phyloP scores from a whole-genome alignment of 2,797 vertebrate genomes.

The Nyctibius grandis region DNA sequence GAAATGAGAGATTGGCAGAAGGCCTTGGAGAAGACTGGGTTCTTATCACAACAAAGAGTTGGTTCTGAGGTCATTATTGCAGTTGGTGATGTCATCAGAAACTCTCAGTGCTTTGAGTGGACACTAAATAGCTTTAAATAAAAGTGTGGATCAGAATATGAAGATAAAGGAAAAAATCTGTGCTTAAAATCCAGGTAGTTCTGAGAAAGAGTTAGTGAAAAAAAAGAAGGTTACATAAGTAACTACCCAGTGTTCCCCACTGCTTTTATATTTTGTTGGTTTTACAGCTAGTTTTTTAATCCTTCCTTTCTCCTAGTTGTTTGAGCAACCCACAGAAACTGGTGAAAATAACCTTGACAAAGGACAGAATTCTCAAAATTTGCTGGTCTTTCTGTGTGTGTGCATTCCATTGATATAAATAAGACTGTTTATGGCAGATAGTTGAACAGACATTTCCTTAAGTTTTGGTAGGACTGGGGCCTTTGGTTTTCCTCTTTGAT shows the following conservation, averaged over 20 bases:
- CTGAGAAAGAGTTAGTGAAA: neutral
- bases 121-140: neutral
- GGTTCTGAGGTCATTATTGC: neutral
- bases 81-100: neutral
- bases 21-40: neutral
- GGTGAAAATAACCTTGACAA: neutral
- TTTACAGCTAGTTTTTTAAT: neutral
- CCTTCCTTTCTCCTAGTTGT: neutral
- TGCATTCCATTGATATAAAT: neutral
- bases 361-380: neutral
- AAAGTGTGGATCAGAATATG: neutral
- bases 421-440: neutral
- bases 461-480: neutral
- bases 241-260: neutral
- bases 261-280: neutral
- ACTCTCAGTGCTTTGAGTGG: neutral
- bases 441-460: neutral
- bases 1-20: neutral
- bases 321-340: neutral
- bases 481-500: neutral
- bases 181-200: neutral
- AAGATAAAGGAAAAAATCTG: neutral
- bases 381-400: neutral
- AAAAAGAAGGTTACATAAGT: neutral
- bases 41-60: neutral